These are phyloP conservation scores for Euzetes globulus DNA, from an alignment of 2,888 invertebrate species.

Conservation along the genomic window DNA sequence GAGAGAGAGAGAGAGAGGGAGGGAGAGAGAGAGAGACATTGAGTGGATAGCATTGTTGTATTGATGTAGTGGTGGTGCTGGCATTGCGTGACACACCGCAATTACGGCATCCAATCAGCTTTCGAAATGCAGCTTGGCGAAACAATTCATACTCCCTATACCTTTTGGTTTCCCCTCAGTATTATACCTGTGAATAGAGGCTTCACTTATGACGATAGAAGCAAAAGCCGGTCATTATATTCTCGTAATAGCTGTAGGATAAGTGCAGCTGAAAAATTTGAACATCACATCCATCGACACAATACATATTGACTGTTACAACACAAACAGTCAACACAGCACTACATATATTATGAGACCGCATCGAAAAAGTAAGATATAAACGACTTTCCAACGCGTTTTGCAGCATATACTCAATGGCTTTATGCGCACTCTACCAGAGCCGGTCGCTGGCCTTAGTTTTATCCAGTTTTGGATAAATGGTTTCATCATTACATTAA, in stretches of 20 bases:
- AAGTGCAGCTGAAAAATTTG: constrained; percentile 27
- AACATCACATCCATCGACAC: constrained; percentile 19
- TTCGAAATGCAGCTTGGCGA: not conserved
- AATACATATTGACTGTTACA: constrained; percentile 2
- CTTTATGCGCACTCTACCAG: not conserved
- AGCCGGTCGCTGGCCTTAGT: not conserved
- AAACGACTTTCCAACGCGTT: constrained; percentile 24
- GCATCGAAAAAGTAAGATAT: not conserved
- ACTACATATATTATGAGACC: constrained; percentile 9
- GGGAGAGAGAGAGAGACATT: not conserved
- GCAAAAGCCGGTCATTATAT: constrained; percentile 21
- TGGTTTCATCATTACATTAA: constrained; percentile 10
- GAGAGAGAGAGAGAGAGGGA: not conserved
- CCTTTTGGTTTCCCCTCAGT: constrained; percentile 1
- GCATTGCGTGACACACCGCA: constrained; percentile 10
- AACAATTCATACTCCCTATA: not conserved
- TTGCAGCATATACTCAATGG: not conserved
- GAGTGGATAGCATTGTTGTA: not conserved
- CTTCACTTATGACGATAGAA: constrained; percentile 19
- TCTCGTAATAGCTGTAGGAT: constrained; percentile 22
- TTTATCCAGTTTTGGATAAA: not conserved
- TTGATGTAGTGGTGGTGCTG: not conserved
- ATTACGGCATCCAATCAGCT: constrained; percentile 18
- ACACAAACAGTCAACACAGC: constrained; percentile 13
- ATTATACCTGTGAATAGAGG: not conserved